A percentile compares a stretch with the other conserved stretches of the same genome.
These are phyloP conservation scores for Acropora tenuis DNA, from an alignment of 64 coral and sea anemone genomes.

Conservation along the genomic window DNA sequence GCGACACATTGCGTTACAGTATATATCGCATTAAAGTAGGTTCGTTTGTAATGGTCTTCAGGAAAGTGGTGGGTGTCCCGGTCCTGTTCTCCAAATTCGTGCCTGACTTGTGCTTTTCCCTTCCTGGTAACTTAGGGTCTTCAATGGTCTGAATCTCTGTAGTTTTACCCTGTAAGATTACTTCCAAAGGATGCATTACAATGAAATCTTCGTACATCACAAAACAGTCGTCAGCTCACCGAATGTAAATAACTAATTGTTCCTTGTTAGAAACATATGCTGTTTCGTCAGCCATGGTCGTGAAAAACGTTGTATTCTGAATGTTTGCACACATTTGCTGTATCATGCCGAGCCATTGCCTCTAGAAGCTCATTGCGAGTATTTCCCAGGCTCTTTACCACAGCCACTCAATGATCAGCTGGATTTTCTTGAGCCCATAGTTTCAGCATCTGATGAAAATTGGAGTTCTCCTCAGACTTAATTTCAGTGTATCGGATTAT, in stretches of 20 bases:
- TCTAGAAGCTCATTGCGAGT: neutral
- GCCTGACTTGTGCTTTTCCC: too few relatives aligned
- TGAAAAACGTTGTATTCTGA: too few relatives aligned
- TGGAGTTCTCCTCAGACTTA: slow-evolving; percentile 1
- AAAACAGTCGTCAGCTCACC: slow-evolving; percentile 51
- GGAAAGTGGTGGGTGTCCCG: too few relatives aligned
- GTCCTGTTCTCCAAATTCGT: too few relatives aligned
- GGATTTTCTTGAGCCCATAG: slow-evolving; percentile 46
- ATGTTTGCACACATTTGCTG: too few relatives aligned
- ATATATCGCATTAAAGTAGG: too few relatives aligned
- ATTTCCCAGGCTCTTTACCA: neutral
- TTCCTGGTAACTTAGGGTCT: too few relatives aligned
- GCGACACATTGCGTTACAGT: too few relatives aligned
- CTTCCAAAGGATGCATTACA: neutral
- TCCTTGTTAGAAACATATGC: slow-evolving; percentile 30
- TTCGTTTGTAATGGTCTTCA: too few relatives aligned
- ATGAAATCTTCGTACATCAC: slow-evolving; percentile 19
- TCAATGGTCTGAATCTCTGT: too few relatives aligned
- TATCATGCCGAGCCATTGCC: neutral
- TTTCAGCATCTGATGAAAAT: slow-evolving; percentile 44
- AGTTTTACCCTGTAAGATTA: neutral
- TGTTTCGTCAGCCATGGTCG: too few relatives aligned
- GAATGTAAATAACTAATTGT: slow-evolving; percentile 50
- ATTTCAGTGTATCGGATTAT: neutral
- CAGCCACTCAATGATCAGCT: slow-evolving; percentile 14